phyloP scores from a whole-genome alignment of 1,140 invertebrate species.

The Chymomyza costata region DNA sequence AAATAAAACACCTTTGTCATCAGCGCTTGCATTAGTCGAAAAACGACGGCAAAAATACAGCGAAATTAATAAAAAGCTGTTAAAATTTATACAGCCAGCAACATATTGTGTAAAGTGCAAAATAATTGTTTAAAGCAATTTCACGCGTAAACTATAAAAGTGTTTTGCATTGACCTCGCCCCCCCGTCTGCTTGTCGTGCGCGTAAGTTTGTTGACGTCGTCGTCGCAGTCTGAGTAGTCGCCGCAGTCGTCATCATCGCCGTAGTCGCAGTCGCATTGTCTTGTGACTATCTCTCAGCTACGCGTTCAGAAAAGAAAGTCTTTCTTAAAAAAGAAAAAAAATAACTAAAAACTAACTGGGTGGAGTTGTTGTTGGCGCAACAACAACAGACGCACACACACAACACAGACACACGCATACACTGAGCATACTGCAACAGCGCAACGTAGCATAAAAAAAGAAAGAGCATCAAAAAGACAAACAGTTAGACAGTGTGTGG shows the following conservation, averaged over 20 bases:
- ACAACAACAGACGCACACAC: conserved; percentile 16
- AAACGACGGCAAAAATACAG: no score
- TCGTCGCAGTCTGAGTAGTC: conserved; percentile 27
- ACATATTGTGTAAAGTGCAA: conserved; percentile 40
- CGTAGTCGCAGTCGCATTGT: conserved; percentile 60
- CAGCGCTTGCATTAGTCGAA: no score
- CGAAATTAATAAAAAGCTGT: conserved; percentile 37
- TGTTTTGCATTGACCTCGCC: conserved; percentile 10
- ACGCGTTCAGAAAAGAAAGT: conserved; percentile 60
- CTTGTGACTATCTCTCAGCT: conserved; percentile 54
- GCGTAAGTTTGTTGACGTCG: no score
- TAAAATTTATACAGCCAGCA: conserved; percentile 33
- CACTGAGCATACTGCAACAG: conserved; percentile 42
- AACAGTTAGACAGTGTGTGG: conserved; percentile 16
- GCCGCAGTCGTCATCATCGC: conserved; percentile 57
- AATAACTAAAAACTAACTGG: conserved; percentile 55
- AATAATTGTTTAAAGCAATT: no score
- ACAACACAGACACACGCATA: conserved; percentile 30
- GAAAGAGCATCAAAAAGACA: background rate
- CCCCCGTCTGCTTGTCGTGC: conserved; percentile 3
- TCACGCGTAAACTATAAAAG: conserved; percentile 36
- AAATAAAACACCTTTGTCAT: no score
- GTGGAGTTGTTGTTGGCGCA: conserved; percentile 43
- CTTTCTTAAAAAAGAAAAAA: no score
- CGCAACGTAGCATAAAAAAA: conserved; percentile 4